Evolutionary conservation across 1,140 invertebrate species (phyloP), one percentile per base, ranked within the genome.

Genomic region (Nixonia krombeini): DNA sequence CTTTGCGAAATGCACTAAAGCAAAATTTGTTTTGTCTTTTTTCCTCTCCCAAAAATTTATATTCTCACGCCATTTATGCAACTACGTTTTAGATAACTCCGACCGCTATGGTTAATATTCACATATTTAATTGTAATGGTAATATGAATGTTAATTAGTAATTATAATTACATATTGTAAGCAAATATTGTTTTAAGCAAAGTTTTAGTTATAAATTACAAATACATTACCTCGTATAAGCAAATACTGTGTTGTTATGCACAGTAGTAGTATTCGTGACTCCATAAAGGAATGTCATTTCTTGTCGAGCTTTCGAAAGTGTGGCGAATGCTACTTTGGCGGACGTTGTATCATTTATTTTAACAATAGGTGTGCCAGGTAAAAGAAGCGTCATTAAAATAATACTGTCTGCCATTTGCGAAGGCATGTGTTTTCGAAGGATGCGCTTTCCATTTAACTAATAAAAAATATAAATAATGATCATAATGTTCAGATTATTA

Each of bases 361-460:
- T 88, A 75, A 87, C 80, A 35, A 94, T 86, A 0, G 92, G 88
- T 0, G 91, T 91, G 1, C 93, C 94, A 0, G 91, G 91, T 29
- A 95, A 76, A 9, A 94, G 78, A 53, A 93, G 85, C 4, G 88
- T 88, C 64, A 95, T 86, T 25, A 90, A 45, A 3, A 87, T 85
- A 15, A 89, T 61, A 18, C 83, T 89, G 45, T 90, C 88, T 0
- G 91, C 80, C 7, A 87, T 75, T 37, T 87, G 84, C 3, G 50
- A 41, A 26, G 73, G 83, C 62, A 81, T 51, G 33, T 70, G 63
- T 25, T 73, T 61, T 10, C 75, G 73, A 25, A 80, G 51, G 55
- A 13, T 4, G 61, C 3, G 45, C 29, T 75, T 72, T 23, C 72
- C 70, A 65, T 76, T 83, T 6, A 88, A 55, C 71, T 80, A 40